Evolutionary conservation across 1,140 invertebrate species (phyloP), one percentile per base, ranked within the genome.

Genomic region (Babylonia areolata): DNA sequence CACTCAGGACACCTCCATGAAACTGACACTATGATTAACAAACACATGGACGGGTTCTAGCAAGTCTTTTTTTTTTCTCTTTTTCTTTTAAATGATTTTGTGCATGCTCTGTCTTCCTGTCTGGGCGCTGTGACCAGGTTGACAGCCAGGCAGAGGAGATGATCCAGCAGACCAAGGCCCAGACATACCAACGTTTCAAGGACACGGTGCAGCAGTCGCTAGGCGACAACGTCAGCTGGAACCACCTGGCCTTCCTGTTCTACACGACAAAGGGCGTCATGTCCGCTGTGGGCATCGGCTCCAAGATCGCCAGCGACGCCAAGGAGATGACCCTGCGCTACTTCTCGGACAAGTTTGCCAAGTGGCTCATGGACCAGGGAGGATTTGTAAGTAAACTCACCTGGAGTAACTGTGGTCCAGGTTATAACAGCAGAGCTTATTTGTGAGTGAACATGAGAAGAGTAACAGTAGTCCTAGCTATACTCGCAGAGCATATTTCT

Each of bases 361-460:
- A 81, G 33, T 93, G 92, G 92, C 91, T 93, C 54, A 89, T 92
- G 12, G 90, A 89, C 39, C 91, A 93, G 78, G 93, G 93, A 42
- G 93, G 93, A 87, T 93, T 92, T 92, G 93, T 93, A 86, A 91
- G 92, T 87, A n/a, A n/a, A n/a, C n/a, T n/a, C n/a, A n/a, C n/a
- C n/a, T n/a, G n/a, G n/a, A n/a, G n/a, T 17, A n/a, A n/a, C n/a
- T n/a, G n/a, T n/a, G 42, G 54, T 15, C 28, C 54, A 58, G 28
- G 12, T 58, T 28, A 58, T 58, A 58, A 58, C 54, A 58, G 28
- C 54, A 58, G 54, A 58, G n/a, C n/a, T n/a, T n/a, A 64, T 64
- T 15, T 64, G 58, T 17, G 58, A 17, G 2, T 1, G 46, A 51
- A 17, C 9, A 51, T 9, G 46, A 51, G 46, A 17, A 51, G 1